phyloP scores from a whole-genome alignment of 2,888 invertebrate genomes.

The Melangyna quadrimaculata region DNA sequence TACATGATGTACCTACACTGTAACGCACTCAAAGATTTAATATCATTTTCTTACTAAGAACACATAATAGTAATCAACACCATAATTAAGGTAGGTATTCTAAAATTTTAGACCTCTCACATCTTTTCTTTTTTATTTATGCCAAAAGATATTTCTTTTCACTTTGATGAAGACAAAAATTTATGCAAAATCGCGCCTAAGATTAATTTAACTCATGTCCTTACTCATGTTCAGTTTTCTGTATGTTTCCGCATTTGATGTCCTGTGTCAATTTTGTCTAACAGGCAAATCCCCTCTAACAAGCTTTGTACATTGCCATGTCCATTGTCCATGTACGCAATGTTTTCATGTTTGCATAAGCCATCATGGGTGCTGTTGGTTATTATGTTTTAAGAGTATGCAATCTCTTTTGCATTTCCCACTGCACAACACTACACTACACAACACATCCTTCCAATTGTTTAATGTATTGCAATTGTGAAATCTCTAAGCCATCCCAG shows the following conservation, averaged over 20 bases:
- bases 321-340: too few species aligned
- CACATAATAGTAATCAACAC: too few species aligned
- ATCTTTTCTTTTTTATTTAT: too few species aligned
- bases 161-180: neutral
- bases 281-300: conserved; percentile 6
- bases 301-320: conserved; percentile 4
- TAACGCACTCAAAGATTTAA: too few species aligned
- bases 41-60: too few species aligned
- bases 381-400: neutral
- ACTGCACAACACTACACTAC: neutral
- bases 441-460: conserved; percentile 22
- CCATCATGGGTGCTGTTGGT: neutral
- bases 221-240: conserved; percentile 23
- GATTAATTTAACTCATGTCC: conserved; percentile 48
- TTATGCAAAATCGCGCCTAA: neutral
- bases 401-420: conserved; percentile 19
- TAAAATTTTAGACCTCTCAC: too few species aligned
- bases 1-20: too few species aligned
- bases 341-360: conserved; percentile 1
- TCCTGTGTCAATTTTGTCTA: neutral
- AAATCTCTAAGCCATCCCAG: conserved; percentile 31
- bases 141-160: too few species aligned
- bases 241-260: conserved; percentile 18
- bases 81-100: too few species aligned
- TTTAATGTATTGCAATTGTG: conserved; percentile 13